Conservation (phyloP, 2,797 vertebrate genomes). For the Cryptoprocta ferox region DNA sequence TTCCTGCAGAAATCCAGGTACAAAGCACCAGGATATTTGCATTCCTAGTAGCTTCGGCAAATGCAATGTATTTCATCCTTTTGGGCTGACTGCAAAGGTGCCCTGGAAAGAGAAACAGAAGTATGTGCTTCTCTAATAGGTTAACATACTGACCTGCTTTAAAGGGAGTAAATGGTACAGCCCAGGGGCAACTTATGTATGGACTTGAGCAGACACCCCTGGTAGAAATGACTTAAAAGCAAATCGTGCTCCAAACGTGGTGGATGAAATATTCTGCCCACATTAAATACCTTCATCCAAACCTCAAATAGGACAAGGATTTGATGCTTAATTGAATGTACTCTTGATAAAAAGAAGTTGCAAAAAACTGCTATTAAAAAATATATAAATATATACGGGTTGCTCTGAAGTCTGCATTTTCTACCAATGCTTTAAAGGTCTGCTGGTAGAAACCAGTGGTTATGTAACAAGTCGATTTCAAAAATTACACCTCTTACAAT, state of each 20-base stretch:
- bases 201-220: not conserved
- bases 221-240: not conserved
- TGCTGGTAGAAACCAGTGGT: slow-evolving; percentile 45
- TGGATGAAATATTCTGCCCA: not conserved
- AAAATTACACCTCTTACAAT: slow-evolving; percentile 52
- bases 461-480: slow-evolving; percentile 61
- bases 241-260: not conserved
- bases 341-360: slow-evolving; percentile 44
- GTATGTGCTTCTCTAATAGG: not conserved
- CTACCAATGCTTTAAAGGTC: not conserved
- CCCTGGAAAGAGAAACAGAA: slow-evolving; percentile 26
- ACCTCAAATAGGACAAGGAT: slow-evolving; percentile 13
- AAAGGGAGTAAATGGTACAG: not conserved
- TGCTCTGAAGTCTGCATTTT: not conserved
- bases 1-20: not conserved
- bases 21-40: not conserved
- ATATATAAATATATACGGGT: not conserved
- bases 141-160: slow-evolving; percentile 40
- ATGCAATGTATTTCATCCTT: not conserved
- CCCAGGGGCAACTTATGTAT: not conserved
- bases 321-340: slow-evolving; percentile 25
- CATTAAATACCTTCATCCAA: slow-evolving; percentile 9
- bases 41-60: slow-evolving; percentile 31
- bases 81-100: not conserved
- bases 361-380: not conserved